phyloP scores from a whole-genome alignment of 2,113 vertebrate genomes.

The Hoplias malabaricus region DNA sequence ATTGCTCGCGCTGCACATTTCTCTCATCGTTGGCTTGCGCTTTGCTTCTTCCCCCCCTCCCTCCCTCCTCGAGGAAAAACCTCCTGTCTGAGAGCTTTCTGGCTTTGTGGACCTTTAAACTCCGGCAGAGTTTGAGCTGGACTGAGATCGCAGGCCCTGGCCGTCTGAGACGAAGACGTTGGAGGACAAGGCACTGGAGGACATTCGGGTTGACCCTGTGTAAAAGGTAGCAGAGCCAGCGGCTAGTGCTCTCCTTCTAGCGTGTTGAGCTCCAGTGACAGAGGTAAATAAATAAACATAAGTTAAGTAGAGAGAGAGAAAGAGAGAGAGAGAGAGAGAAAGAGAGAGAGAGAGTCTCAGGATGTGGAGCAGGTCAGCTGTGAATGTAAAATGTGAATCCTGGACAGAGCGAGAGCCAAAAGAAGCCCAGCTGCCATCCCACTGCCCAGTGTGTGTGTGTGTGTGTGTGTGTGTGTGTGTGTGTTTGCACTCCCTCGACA shows the following conservation, averaged over 20 bases:
- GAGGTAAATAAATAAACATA: too few relatives aligned
- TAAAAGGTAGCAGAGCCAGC: background rate
- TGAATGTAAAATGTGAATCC: slow-evolving; percentile 17
- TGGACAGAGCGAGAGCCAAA: slow-evolving; percentile 13
- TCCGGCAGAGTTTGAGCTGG: too few relatives aligned
- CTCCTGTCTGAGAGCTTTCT: too few relatives aligned
- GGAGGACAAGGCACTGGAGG: too few relatives aligned
- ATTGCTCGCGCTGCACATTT: slow-evolving; percentile 24
- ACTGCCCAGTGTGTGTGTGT: slow-evolving; percentile 1
- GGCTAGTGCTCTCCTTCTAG: too few relatives aligned
- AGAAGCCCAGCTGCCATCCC: slow-evolving; percentile 17
- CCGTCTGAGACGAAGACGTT: too few relatives aligned
- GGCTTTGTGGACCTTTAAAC: too few relatives aligned
- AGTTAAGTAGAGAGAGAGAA: too few relatives aligned
- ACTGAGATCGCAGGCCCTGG: too few relatives aligned
- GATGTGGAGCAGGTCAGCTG: slow-evolving; percentile 12
- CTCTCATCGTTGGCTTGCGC: background rate
- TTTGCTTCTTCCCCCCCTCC: background rate
- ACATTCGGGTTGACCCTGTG: too few relatives aligned
- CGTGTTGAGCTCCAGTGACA: too few relatives aligned
- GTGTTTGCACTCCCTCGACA: background rate
- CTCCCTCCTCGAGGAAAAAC: too few relatives aligned
- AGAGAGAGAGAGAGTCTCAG: background rate
- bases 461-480: background rate
- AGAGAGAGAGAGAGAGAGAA: background rate